Evolutionary conservation across 92 coral and sea anemone genomes (phyloP), one percentile per base, ranked within the genome.

Genomic region (Phenganax stokvisi): DNA sequence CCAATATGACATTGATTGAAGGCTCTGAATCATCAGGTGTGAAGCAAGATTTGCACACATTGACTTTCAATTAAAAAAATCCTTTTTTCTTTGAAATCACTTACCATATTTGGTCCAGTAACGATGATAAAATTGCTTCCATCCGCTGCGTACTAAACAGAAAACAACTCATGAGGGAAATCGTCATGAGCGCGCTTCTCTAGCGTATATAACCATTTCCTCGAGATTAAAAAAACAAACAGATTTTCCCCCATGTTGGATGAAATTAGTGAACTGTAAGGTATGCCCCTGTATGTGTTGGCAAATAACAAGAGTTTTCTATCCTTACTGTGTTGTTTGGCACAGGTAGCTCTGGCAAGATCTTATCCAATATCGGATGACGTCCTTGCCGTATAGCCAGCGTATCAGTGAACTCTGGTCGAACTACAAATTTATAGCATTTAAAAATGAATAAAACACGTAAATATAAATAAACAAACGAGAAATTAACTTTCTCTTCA

Each of bases 91-190:
- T 13, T 0, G 6, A 59, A 13, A 5, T 27, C 9, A 54, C 89
- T 80, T 84, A 94, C 98, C 98, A 94, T 94, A 77, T 94, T 94
- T 74, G 98, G 98, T 20, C 98, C 98, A 72, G 98, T 91, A 17
- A 94, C 85, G 47, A 94, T 83, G 13, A 91, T 65, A 63, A 91
- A 90, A 70, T 94, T 94, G 29, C 94, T 88, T 54, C 98, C 98
- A 51, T 94, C 98, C 13, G 97, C 85, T 12, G 97, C 97, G 70
- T 94, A 94, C 98, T 94, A 76, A 29, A 68, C 11, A 68, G 20
- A 68, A 30, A 28, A 30, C 8, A 68, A 37, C 47, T 37, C 47
- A 37, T 37, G 47, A 37, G 6, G 47, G 47, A 37, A 37, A 37
- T 6, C 47, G 6, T 37, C 6, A 37, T 37, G 6, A 1, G 6